Conservation (phyloP, 2,113 vertebrate species). For the Sebastes fasciatus region DNA sequence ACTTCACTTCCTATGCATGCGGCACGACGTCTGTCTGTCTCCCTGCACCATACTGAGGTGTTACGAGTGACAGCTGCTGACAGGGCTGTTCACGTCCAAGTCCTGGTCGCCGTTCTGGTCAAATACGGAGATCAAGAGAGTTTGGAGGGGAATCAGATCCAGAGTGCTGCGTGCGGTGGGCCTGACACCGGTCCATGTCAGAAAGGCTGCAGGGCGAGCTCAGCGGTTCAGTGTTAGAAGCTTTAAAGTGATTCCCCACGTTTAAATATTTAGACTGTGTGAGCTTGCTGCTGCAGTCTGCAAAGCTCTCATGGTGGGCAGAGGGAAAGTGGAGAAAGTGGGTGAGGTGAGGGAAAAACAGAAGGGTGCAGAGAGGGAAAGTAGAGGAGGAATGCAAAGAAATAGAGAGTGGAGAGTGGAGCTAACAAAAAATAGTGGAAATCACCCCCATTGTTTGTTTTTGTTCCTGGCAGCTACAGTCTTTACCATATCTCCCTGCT, state of each 20-base stretch:
- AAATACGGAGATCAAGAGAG: conserved; percentile 42
- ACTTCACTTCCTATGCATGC: conserved; percentile 66
- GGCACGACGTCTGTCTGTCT: conserved; percentile 37
- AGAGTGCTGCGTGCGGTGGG: conserved; percentile 31
- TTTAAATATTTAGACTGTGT: conserved; percentile 78
- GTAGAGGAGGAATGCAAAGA: conserved; percentile 29
- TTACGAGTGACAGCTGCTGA: conserved; percentile 51
- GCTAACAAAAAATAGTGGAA: conserved; percentile 65
- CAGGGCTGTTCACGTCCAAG: neutral
- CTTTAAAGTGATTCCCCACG: conserved; percentile 63
- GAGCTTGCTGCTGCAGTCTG: conserved; percentile 42
- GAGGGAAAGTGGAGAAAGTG: conserved; percentile 33
- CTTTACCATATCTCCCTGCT: conserved; percentile 34
- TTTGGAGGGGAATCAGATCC: conserved; percentile 16
- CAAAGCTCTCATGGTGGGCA: conserved; percentile 35
- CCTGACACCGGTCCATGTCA: conserved; percentile 32
- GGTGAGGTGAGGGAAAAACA: conserved; percentile 20
- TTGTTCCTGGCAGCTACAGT: conserved; percentile 59
- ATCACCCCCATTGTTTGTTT: conserved; percentile 62
- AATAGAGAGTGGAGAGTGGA: conserved; percentile 18
- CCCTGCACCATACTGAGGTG: conserved; percentile 39
- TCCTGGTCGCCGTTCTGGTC: conserved; percentile 47
- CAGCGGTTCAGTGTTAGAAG: conserved; percentile 45
- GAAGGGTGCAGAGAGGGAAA: neutral
- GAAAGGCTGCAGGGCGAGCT: conserved; percentile 39